Evolutionary conservation across 2,888 invertebrate genomes (phyloP).

Genomic region (Loripinus fragilis): DNA sequence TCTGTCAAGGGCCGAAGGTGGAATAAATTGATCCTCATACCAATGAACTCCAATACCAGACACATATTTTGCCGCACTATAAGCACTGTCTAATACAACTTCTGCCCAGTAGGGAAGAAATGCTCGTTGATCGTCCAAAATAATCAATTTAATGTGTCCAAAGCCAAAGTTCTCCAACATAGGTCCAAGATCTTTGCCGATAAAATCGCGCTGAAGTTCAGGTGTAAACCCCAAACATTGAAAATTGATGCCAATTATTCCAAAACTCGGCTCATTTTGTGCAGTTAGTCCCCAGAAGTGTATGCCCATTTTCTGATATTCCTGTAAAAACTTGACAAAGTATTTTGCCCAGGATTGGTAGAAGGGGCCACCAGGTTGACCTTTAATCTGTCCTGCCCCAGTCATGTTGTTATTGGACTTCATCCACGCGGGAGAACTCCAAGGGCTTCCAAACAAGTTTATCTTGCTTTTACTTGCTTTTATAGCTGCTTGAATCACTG

Average conservation of each 20-base stretch:
- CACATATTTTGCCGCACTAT: constrained; percentile 83
- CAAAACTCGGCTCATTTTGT: constrained; percentile 91
- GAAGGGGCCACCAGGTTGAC: constrained; percentile 83
- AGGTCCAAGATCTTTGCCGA: constrained; percentile 89
- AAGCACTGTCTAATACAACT: constrained; percentile 82
- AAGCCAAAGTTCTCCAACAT: constrained; percentile 87
- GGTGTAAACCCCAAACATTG: constrained; percentile 83
- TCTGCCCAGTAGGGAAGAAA: constrained; percentile 88
- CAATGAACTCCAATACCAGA: constrained; percentile 93
- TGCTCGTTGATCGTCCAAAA: constrained; percentile 90
- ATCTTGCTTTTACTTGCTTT: constrained; percentile 41
- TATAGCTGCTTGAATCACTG: constrained; percentile 42
- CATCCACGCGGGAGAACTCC: constrained; percentile 51
- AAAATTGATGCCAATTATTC: constrained; percentile 79
- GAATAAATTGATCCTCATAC: constrained; percentile 88
- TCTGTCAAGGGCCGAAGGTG: constrained; percentile 79
- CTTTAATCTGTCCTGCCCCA: constrained; percentile 77
- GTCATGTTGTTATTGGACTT: constrained; percentile 46
- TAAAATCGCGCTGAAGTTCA: constrained; percentile 89
- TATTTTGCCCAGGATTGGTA: constrained; percentile 93
- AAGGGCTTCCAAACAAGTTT: constrained; percentile 45
- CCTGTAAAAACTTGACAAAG: constrained; percentile 90
- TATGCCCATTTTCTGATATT: constrained; percentile 87
- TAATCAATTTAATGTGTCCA: constrained; percentile 88
- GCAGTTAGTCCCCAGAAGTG: constrained; percentile 92